Evolutionary conservation across 2,797 vertebrate species (phyloP).

Genomic region (Spondyliosoma cantharus): DNA sequence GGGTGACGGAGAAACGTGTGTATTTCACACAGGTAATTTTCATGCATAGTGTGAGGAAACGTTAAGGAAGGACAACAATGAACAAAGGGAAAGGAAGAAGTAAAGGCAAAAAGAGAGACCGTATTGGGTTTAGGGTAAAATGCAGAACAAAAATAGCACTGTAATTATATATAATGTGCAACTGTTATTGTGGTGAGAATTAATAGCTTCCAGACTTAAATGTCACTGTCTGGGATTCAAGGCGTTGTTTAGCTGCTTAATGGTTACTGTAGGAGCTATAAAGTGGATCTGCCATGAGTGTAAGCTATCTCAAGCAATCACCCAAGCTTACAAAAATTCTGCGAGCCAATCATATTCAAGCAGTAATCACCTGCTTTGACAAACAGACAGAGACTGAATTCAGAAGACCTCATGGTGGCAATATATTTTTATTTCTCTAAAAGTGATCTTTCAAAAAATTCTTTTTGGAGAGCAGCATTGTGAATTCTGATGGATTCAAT

Average conservation of each 20-base stretch:
- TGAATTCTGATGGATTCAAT: constrained; percentile 5
- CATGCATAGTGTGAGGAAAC: not conserved
- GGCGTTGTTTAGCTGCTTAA: constrained; percentile 25
- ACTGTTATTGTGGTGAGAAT: not conserved
- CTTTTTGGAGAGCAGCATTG: not conserved
- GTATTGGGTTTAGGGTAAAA: not conserved
- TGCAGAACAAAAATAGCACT: constrained; percentile 15
- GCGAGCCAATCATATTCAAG: constrained; percentile 4
- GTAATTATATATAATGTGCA: constrained; percentile 12
- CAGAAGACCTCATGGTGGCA: not conserved
- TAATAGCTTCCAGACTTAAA: constrained; percentile 19
- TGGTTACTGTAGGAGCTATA: constrained; percentile 3
- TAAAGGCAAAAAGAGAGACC: not conserved
- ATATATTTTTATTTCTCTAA: not conserved
- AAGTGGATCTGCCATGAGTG: constrained; percentile 16
- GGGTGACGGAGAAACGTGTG: not conserved
- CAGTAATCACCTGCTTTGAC: not conserved
- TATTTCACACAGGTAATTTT: not conserved
- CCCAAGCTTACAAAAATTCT: not conserved
- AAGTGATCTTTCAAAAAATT: not conserved
- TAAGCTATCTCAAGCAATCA: constrained; percentile 5
- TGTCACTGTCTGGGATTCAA: constrained; percentile 30
- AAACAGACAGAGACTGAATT: not conserved
- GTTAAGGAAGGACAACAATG: not conserved
- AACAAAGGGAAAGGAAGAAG: not conserved